A percentile compares a stretch with the other conserved stretches of the same genome.
Conservation (phyloP, 2,888 invertebrate species). For the Lasioglossum vierecki region DNA sequence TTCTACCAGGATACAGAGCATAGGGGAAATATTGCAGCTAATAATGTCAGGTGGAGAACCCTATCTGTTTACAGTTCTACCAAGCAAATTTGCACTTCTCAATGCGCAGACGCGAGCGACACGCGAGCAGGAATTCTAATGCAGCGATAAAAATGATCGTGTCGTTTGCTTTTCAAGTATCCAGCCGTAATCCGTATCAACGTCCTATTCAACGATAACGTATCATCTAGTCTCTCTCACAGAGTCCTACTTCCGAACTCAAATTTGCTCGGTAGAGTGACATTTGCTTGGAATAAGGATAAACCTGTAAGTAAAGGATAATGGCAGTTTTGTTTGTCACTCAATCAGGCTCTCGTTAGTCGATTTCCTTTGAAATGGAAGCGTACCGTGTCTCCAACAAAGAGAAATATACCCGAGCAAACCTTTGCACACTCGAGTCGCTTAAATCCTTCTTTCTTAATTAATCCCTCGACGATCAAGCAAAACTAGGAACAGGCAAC, state of each 20-base stretch:
- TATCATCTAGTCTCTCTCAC: not conserved
- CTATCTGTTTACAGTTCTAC: slow-evolving; percentile 7
- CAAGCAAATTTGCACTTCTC: slow-evolving; percentile 16
- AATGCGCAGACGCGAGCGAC: not conserved
- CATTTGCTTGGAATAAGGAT: slow-evolving; percentile 13
- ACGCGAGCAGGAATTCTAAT: not conserved
- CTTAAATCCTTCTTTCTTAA: not conserved
- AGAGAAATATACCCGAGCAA: not conserved
- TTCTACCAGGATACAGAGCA: not conserved
- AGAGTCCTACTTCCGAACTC: not conserved
- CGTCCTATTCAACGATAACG: not conserved
- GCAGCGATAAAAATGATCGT: not conserved
- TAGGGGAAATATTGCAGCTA: slow-evolving; percentile 3
- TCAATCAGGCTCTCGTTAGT: not conserved
- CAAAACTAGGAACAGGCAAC: slow-evolving; percentile 13
- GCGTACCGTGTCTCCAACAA: not conserved
- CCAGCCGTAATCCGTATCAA: not conserved
- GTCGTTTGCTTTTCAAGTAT: not conserved
- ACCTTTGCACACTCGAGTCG: not conserved
- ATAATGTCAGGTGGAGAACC: slow-evolving; percentile 2
- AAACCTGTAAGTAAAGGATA: slow-evolving; percentile 14
- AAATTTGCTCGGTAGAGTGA: slow-evolving; percentile 8
- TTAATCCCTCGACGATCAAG: not conserved
- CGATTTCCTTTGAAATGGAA: not conserved
- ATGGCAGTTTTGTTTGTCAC: slow-evolving; percentile 9